Evolutionary conservation across 1,140 invertebrate species (phyloP).

Genomic region (Drosophila miranda): DNA sequence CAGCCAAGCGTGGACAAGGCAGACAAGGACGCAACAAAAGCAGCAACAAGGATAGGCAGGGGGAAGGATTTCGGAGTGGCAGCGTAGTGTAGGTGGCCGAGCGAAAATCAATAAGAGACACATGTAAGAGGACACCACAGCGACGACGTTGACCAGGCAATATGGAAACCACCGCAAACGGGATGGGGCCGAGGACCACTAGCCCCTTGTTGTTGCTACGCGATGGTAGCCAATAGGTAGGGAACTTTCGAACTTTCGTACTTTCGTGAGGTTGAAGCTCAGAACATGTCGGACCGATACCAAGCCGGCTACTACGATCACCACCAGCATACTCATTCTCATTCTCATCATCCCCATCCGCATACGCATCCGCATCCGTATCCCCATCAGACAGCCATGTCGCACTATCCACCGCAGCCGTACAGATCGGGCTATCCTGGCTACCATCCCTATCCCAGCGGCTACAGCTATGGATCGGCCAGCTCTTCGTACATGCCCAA

Average conservation of each 20-base stretch:
- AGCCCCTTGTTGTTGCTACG: slow-evolving; percentile 44
- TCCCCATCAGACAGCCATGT: slow-evolving; percentile 49
- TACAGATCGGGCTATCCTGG: slow-evolving; percentile 52
- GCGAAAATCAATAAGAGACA: slow-evolving; percentile 70
- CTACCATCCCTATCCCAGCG: slow-evolving; percentile 54
- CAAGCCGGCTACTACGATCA: slow-evolving; percentile 70
- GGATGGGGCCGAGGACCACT: slow-evolving; percentile 45
- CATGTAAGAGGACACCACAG: slow-evolving; percentile 67
- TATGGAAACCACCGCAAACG: slow-evolving; percentile 39
- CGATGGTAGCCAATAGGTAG: slow-evolving; percentile 16
- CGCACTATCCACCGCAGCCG: slow-evolving; percentile 52
- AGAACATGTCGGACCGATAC: slow-evolving; percentile 66
- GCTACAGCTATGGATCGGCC: slow-evolving; percentile 53
- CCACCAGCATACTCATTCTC: slow-evolving; percentile 43
- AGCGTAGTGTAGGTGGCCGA: slow-evolving; percentile 6
- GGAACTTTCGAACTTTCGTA: neutral
- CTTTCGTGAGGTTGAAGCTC: neutral
- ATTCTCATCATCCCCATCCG: slow-evolving; percentile 7
- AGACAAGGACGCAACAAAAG: slow-evolving; percentile 45
- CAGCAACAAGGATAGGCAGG: slow-evolving; percentile 2
- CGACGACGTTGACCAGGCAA: slow-evolving; percentile 35
- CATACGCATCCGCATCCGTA: slow-evolving; percentile 8
- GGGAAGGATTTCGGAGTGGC: slow-evolving; percentile 51
- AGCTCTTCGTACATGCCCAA: slow-evolving; percentile 56
- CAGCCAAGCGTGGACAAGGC: slow-evolving; percentile 30